Evolutionary conservation across 2,888 invertebrate genomes (phyloP), one percentile per base, ranked within the genome.

Genomic region (Apoderus coryli): DNA sequence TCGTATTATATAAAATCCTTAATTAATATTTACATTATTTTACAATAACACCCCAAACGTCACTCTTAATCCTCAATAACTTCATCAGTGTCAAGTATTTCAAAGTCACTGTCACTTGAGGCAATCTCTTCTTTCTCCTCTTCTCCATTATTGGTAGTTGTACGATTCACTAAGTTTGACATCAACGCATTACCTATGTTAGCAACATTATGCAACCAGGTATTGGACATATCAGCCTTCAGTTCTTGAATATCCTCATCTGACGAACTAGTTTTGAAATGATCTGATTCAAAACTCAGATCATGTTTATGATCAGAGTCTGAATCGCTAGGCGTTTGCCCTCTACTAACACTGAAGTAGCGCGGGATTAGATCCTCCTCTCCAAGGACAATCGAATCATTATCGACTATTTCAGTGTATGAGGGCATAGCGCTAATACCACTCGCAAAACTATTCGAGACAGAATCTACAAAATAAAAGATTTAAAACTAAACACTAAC

Each of bases 181-280:
- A n/a, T n/a, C n/a, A n/a, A n/a, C n/a, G n/a, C n/a, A n/a, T n/a
- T n/a, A n/a, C n/a, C n/a, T n/a, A n/a, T n/a, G n/a, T n/a, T n/a
- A n/a, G n/a, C n/a, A n/a, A n/a, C n/a, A n/a, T n/a, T n/a, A n/a
- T n/a, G n/a, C n/a, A n/a, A n/a, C n/a, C n/a, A n/a, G n/a, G n/a
- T n/a, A n/a, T n/a, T n/a, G n/a, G n/a, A n/a, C n/a, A n/a, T n/a
- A n/a, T n/a, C n/a, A n/a, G n/a, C n/a, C n/a, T n/a, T n/a, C n/a
- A n/a, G n/a, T n/a, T n/a, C n/a, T n/a, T n/a, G n/a, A n/a, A n/a
- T n/a, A n/a, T n/a, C n/a, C n/a, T n/a, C n/a, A n/a, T n/a, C n/a
- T 4, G 55, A 54, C 10, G 57, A 56, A 36, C 50, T 55, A 26
- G 57, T 56, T 34, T 56, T 57, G 40, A 60, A 60, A 43, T 60